Conservation (phyloP, 2,797 vertebrate genomes). For the Pangasius krempfi region DNA sequence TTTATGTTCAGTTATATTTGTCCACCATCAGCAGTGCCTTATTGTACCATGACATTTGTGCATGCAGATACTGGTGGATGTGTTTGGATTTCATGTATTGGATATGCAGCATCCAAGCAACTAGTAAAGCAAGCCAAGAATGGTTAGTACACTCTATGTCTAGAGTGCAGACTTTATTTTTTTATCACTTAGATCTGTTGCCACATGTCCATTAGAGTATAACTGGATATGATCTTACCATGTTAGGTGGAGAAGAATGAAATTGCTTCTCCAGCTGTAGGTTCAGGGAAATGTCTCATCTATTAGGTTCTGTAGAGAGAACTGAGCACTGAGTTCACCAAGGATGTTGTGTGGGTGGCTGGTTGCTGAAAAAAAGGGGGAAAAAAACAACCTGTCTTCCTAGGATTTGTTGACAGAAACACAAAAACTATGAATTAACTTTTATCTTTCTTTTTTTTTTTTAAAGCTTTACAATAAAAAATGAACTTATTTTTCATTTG, state of each 20-base stretch:
- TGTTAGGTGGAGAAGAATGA: not conserved
- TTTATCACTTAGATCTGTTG: not conserved
- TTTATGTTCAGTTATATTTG: not conserved
- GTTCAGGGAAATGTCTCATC: not conserved
- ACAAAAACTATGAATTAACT: not conserved
- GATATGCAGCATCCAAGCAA: not conserved
- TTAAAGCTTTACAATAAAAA: too few relatives aligned
- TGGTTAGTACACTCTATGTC: not conserved
- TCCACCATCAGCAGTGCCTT: not conserved
- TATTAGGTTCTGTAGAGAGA: not conserved
- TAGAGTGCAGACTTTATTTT: not conserved
- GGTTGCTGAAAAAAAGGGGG: not conserved
- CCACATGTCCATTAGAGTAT: not conserved
- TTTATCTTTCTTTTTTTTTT: too few relatives aligned
- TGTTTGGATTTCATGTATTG: not conserved
- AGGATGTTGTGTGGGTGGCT: slow-evolving; percentile 18
- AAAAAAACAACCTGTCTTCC: not conserved
- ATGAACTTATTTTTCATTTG: not conserved
- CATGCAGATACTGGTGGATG: too few relatives aligned
- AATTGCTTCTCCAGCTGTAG: not conserved
- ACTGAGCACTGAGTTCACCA: not conserved
- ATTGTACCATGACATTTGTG: not conserved
- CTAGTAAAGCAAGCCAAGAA: not conserved
- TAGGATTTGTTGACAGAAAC: slow-evolving; percentile 7
- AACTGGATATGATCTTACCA: not conserved